phyloP scores from a whole-genome alignment of 1,140 invertebrate species.

The Heliconius melpomene region DNA sequence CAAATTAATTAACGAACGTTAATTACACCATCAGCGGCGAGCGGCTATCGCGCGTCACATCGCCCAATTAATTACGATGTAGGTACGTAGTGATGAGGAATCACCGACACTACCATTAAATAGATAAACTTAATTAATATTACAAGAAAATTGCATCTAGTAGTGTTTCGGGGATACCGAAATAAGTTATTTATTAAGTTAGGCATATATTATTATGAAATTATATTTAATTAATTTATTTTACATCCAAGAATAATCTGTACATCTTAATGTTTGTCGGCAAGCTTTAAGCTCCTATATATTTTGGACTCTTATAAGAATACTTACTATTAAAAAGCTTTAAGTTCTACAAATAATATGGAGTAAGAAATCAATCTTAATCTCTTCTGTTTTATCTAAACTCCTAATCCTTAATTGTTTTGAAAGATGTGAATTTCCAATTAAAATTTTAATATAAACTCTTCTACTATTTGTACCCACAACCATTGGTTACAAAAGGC shows the following conservation, averaged over 20 bases:
- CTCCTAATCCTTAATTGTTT: too few species aligned
- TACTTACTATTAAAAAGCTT: neutral
- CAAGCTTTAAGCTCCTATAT: neutral
- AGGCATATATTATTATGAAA: neutral
- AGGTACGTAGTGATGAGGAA: conserved; percentile 51
- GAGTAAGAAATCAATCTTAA: neutral
- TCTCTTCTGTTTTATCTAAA: too few species aligned
- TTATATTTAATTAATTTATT: neutral
- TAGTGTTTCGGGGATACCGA: conserved; percentile 21
- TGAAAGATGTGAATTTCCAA: too few species aligned
- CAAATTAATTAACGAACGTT: conserved; percentile 54
- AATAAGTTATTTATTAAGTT: conserved; percentile 6
- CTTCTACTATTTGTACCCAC: neutral
- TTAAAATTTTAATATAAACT: neutral
- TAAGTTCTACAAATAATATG: neutral
- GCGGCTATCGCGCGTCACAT: conserved; percentile 72
- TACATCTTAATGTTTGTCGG: neutral
- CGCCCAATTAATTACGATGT: conserved; percentile 61
- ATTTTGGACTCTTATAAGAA: too few species aligned
- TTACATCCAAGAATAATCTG: neutral
- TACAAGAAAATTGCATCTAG: conserved; percentile 40
- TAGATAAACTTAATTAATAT: conserved; percentile 58
- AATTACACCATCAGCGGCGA: conserved; percentile 72
- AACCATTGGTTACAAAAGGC: too few species aligned
- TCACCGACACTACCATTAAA: conserved; percentile 68